Percentiles rank a stretch among this genome's conserved stretches.
phyloP scores from a whole-genome alignment of 1,140 invertebrate genomes.

The Melanaphis sacchari region DNA sequence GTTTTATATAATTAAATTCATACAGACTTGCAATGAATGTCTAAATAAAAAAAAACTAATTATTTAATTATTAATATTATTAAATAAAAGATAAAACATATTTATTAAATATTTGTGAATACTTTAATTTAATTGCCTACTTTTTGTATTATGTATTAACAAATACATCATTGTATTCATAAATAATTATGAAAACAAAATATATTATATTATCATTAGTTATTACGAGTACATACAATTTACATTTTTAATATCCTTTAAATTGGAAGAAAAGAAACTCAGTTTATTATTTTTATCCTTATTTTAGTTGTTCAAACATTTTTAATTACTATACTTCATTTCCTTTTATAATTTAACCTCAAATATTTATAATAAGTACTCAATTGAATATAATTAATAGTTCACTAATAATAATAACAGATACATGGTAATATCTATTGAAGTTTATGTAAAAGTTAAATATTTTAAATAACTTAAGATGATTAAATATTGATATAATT shows the following conservation, averaged over 20 bases:
- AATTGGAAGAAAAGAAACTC: not conserved
- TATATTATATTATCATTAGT: not conserved
- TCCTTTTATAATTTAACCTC: not conserved
- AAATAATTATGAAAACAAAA: not conserved
- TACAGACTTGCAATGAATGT: not conserved
- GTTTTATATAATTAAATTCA: slow-evolving; percentile 4
- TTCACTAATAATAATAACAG: not conserved
- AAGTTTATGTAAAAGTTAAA: not conserved
- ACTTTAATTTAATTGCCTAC: not conserved
- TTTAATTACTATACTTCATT: not conserved
- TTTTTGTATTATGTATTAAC: not conserved
- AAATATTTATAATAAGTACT: not conserved
- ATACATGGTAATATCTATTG: not conserved
- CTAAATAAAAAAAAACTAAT: not conserved
- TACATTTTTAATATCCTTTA: not conserved
- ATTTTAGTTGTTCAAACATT: not conserved
- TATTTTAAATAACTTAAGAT: too few species aligned
- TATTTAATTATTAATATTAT: not conserved
- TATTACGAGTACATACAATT: not conserved
- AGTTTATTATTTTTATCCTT: not conserved
- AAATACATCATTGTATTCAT: not conserved
- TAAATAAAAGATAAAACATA: not conserved
- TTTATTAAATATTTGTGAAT: not conserved
- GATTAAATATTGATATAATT: not conserved
- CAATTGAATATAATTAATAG: not conserved